Percentiles rank a stretch among this genome's conserved stretches.
Evolutionary conservation across 2,888 invertebrate genomes (phyloP).

Genomic region (Erebia palarica): DNA sequence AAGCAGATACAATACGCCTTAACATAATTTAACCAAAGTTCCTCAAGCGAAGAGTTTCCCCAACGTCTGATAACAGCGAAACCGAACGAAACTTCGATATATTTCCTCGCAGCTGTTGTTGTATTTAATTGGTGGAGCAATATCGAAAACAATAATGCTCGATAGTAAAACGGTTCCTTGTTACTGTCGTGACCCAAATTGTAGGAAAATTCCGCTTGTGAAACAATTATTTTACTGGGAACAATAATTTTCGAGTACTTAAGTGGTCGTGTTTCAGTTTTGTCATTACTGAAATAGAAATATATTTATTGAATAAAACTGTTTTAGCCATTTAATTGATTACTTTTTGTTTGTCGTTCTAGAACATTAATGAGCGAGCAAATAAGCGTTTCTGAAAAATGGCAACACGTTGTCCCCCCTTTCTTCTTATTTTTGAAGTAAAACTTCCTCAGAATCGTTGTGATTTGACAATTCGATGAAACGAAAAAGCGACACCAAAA

Average conservation of each 20-base stretch:
- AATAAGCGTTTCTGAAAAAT: not conserved
- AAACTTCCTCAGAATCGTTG: too few relatives aligned
- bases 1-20: slow-evolving; percentile 4
- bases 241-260: not conserved
- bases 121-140: slow-evolving; percentile 18
- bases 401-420: not conserved
- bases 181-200: slow-evolving; percentile 19
- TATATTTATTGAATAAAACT: too few relatives aligned
- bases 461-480: too few relatives aligned
- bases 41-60: slow-evolving; percentile 4
- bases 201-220: slow-evolving; percentile 11
- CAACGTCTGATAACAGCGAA: slow-evolving; percentile 2
- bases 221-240: slow-evolving; percentile 23
- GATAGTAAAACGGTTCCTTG: slow-evolving; percentile 16
- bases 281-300: not conserved
- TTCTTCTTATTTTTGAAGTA: too few relatives aligned
- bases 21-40: slow-evolving; percentile 11
- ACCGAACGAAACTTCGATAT: slow-evolving; percentile 19
- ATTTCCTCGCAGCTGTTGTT: slow-evolving; percentile 20
- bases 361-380: not conserved
- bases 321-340: not conserved
- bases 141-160: slow-evolving; percentile 21
- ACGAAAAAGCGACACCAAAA: too few relatives aligned
- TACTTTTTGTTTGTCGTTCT: not conserved
- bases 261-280: slow-evolving; percentile 3